These are phyloP conservation scores for Agelaius phoeniceus DNA, from an alignment of 2,113 vertebrate species.

Conservation along the genomic window DNA sequence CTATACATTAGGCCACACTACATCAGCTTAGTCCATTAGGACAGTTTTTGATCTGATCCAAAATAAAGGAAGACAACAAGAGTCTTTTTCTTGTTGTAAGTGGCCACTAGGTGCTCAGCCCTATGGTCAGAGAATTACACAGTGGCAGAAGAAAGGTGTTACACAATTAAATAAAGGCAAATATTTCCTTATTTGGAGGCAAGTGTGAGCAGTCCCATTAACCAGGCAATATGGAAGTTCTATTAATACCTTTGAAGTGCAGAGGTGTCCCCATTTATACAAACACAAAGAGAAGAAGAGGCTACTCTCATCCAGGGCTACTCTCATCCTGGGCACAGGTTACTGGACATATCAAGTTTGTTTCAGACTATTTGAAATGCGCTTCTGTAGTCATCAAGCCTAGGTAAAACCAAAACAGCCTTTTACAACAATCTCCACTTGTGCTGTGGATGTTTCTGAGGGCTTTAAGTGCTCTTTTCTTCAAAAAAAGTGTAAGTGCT, in stretches of 20 bases:
- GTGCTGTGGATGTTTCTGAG: background rate
- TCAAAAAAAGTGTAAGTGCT: background rate
- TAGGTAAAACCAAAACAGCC: background rate
- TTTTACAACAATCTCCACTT: background rate
- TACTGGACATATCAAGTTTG: background rate
- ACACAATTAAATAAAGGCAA: background rate
- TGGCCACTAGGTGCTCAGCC: background rate
- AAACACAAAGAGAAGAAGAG: background rate
- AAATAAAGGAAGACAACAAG: background rate
- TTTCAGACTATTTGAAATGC: background rate
- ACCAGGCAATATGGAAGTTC: background rate
- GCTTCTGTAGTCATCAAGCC: background rate
- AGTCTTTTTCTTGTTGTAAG: background rate
- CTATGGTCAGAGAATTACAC: background rate
- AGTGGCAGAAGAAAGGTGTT: background rate
- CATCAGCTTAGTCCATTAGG: accelerated
- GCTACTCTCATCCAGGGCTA: background rate
- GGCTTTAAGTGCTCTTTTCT: accelerated
- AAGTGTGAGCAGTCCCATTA: background rate
- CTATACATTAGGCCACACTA: background rate
- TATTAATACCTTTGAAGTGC: background rate
- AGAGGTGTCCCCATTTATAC: background rate
- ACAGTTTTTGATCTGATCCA: background rate
- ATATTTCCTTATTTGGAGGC: background rate
- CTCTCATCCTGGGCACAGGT: background rate